Conservation (phyloP, 2,888 invertebrate genomes). For the Neuroscelio doddi region DNA sequence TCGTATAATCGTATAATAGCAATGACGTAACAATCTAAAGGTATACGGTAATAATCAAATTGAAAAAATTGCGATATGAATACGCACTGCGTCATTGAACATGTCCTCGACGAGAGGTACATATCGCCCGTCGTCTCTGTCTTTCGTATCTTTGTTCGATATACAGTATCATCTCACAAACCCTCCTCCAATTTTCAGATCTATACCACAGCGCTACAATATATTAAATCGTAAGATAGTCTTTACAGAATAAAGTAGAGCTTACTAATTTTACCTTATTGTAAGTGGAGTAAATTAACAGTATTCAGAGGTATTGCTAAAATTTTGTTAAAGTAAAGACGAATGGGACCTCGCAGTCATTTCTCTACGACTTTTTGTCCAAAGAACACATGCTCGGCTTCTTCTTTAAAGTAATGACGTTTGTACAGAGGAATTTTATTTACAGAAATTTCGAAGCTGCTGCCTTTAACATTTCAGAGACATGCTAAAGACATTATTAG, state of each 20-base stretch:
- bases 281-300: slow-evolving; percentile 14
- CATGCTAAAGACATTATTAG: too few species aligned
- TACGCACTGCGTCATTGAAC: too few species aligned
- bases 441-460: too few species aligned
- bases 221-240: slow-evolving; percentile 54
- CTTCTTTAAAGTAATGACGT: too few species aligned
- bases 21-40: slow-evolving; percentile 46
- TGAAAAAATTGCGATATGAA: too few species aligned
- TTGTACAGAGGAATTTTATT: too few species aligned
- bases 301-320: slow-evolving; percentile 9
- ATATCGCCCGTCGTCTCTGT: too few species aligned
- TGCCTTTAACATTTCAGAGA: too few species aligned
- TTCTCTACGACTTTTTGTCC: too few species aligned
- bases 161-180: slow-evolving; percentile 24
- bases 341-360: too few species aligned
- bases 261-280: slow-evolving; percentile 46
- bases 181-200: slow-evolving; percentile 22
- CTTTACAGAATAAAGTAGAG: slow-evolving; percentile 50
- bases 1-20: slow-evolving; percentile 46
- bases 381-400: too few species aligned
- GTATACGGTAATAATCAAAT: slow-evolving; percentile 26
- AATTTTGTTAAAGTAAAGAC: slow-evolving; percentile 5
- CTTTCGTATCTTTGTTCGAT: slow-evolving; percentile 9
- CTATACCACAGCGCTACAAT: slow-evolving; percentile 52
- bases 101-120: too few species aligned